Evolutionary conservation across 2,113 vertebrate genomes (phyloP).

Genomic region (Steatornis caripensis): DNA sequence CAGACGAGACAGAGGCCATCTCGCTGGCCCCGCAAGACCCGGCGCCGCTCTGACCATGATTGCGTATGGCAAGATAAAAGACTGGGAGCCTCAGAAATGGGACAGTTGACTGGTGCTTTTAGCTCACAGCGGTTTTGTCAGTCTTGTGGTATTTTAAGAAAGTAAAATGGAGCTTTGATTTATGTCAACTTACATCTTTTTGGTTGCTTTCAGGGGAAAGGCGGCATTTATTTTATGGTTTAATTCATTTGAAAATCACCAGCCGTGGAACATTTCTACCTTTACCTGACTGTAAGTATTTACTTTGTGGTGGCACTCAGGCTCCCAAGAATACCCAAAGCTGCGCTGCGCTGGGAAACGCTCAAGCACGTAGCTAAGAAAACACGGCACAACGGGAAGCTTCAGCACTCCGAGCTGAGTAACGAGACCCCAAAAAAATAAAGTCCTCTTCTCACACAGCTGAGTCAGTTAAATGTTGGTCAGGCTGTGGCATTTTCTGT

Average conservation of each 20-base stretch:
- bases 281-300: not conserved
- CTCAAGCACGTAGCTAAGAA: not conserved
- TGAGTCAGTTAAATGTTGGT: not conserved
- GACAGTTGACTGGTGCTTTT: conserved; percentile 6
- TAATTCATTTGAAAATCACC: not conserved
- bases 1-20: not conserved
- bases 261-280: not conserved
- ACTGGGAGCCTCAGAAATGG: not conserved
- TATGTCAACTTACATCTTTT: not conserved
- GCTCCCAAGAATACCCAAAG: not conserved
- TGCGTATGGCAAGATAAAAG: not conserved
- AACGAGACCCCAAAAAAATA: not conserved
- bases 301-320: not conserved
- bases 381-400: not conserved
- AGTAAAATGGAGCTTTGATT: not conserved
- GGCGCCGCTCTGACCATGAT: accelerated
- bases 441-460: not conserved
- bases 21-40: not conserved
- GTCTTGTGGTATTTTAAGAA: not conserved
- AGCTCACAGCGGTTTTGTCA: not conserved
- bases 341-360: not conserved
- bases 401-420: not conserved
- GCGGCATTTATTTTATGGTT: not conserved
- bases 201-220: not conserved
- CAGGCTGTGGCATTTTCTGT: not conserved